Evolutionary conservation across 2,113 vertebrate species (phyloP).

Genomic region (Tretioscincus oriximinensis): DNA sequence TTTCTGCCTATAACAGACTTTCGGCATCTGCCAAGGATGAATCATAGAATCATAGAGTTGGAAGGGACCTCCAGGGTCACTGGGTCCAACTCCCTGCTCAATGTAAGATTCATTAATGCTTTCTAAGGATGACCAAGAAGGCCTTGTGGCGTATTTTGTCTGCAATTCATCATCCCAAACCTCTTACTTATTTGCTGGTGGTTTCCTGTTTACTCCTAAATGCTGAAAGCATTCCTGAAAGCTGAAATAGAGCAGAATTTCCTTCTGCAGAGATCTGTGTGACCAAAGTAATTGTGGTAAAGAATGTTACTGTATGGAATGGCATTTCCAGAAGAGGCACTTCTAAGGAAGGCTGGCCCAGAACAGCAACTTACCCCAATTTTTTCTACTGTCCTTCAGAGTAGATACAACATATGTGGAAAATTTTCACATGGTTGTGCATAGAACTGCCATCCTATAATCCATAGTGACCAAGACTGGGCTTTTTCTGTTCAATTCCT

Average conservation of each 20-base stretch:
- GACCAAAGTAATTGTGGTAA: neutral
- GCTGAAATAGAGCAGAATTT: neutral
- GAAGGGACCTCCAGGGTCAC: too few relatives aligned
- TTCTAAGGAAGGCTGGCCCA: neutral
- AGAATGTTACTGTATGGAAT: neutral
- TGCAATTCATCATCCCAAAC: neutral
- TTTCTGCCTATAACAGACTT: neutral
- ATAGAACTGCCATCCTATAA: too few relatives aligned
- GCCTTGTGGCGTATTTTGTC: neutral
- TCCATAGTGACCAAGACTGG: too few relatives aligned
- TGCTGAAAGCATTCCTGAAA: neutral
- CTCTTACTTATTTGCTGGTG: neutral
- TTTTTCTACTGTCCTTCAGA: neutral
- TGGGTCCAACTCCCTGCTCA: too few relatives aligned
- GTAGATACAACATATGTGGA: too few relatives aligned
- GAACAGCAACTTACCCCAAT: neutral
- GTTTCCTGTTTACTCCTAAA: slow-evolving; percentile 15
- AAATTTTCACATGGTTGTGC: too few relatives aligned
- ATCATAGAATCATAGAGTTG: too few relatives aligned
- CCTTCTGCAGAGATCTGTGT: neutral
- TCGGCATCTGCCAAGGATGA: too few relatives aligned
- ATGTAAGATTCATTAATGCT: too few relatives aligned
- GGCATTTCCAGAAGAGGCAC: neutral
- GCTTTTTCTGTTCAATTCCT: too few relatives aligned
- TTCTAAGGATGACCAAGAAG: neutral